Evolutionary conservation across 2,797 vertebrate species (phyloP).

Genomic region (Gymnothorax javanicus): DNA sequence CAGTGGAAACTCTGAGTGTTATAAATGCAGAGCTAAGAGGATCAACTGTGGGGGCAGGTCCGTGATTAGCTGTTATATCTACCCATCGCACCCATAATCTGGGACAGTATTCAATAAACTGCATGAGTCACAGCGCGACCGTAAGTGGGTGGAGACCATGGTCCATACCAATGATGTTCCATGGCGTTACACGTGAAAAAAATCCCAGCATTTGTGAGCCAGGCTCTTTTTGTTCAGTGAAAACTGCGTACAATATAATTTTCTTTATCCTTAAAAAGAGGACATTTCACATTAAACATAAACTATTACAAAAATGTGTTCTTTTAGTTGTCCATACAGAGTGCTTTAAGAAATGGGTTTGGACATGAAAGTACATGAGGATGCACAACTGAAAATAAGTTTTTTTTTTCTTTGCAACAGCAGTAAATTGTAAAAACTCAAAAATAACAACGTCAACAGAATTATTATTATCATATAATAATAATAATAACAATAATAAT

Average conservation of each 20-base stretch:
- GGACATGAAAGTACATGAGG: conserved; percentile 81
- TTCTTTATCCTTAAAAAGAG: conserved; percentile 65
- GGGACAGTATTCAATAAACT: background rate
- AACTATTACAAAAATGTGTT: conserved; percentile 88
- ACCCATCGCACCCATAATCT: background rate
- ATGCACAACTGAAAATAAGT: conserved; percentile 71
- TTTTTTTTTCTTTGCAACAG: conserved; percentile 65
- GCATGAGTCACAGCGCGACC: background rate
- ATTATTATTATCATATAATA: conserved; percentile 56
- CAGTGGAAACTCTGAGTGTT: conserved; percentile 17
- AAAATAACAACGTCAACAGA: conserved; percentile 71
- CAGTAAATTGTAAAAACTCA: conserved; percentile 77
- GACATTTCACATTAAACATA: conserved; percentile 96
- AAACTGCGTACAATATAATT: conserved; percentile 76
- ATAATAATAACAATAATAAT: conserved; percentile 62
- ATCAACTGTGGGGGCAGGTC: background rate
- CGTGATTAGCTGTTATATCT: background rate
- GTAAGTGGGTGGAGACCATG: conserved; percentile 20
- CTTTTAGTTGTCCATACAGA: conserved; percentile 83
- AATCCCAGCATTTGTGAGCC: conserved; percentile 75
- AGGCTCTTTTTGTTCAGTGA: conserved; percentile 80
- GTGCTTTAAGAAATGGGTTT: conserved; percentile 89
- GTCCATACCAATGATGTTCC: conserved; percentile 63
- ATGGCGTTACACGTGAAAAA: conserved; percentile 56
- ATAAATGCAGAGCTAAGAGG: background rate